Evolutionary conservation across 2,113 vertebrate species (phyloP), one percentile per base, ranked within the genome.

Genomic region (Oostethus manadensis): DNA sequence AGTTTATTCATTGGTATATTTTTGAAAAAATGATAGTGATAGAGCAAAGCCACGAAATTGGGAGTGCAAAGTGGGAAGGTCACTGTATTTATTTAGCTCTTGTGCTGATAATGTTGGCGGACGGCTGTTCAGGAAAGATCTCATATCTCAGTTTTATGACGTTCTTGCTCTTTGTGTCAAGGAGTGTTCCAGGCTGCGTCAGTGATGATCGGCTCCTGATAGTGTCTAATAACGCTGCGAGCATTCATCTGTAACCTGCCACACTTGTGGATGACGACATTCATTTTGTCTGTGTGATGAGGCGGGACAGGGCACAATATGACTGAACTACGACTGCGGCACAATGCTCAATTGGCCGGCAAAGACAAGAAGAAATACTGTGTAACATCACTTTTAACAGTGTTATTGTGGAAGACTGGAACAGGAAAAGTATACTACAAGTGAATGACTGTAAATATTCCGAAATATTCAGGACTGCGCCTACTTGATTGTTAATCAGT

Each of bases 251-350:
- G 35, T 61, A 43, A 64, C 35, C 49, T 42, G 62, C 50, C 53
- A 51, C 42, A 40, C 48, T 59, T 55, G 23, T 57, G 26, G 26
- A 45, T 44, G 42, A 61, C 51, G 60, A 65, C 45, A 56, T 62
- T 66, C 8, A 72, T 73, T 53, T 72, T 33, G 33, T 67, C 17
- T 33, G 66, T 8, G 56, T 22, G 26, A 21, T 58, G 66, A 71
- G 57, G 17, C 68, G 66, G 63, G 23, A 64, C 44, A 73, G 56
- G 69, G 16, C 58, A 70, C 11, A 35, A 49, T 42, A 57, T 71
- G 65, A 59, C 53, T 75, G 73, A 74, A 74, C 71, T 56, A 56
- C 59, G 64, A 60, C 58, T 54, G 38, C 18, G 54, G 72, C 70
- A 53, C 47, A 20, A 46, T 60, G 66, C 56, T 76, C 68, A 74